Evolutionary conservation across 2,888 invertebrate species (phyloP), one percentile per base, ranked within the genome.

Genomic region (Palloptera scutellata): DNA sequence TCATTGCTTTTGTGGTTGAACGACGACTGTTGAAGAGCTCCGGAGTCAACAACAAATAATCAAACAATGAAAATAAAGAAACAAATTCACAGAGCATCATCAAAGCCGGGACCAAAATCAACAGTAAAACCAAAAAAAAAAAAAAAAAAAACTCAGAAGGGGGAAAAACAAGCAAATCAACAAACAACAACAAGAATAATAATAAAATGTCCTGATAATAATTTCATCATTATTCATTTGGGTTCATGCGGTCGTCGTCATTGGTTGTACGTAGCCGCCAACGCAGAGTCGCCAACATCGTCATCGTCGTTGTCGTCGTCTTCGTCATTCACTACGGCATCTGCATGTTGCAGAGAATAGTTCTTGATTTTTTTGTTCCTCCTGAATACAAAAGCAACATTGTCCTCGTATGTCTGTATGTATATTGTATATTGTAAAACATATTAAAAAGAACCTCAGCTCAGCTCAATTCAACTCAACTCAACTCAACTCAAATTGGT

Each of bases 211-310:
- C 15, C 48, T 8, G 48, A 48, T 48, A 48, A 48, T 48, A 48
- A 48, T 48, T 48, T 48, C 48, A 48, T 48, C 48, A 48, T 48
- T 48, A 48, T 48, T 48, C 48, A 48, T 48, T 48, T 48, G n/a
- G 48, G 11, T 13, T 15, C n/a, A 30, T 30, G 30, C 30, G 30
- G 15, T 15, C n/a, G 48, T 48, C n/a, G 13, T 2, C 10, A 4
- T 15, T 8, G 48, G 48, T 15, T 9, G 48, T 13, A 13, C 48
- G 12, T 48, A 13, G 13, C 48, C 13, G 13, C 15, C 48, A 13
- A 3, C 10, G 48, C 48, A 30, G 2, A 30, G 30, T 30, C 30
- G 30, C 30, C 30, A 30, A 30, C 30, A 6, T 6, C 48, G 1
- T 48, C 48, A 11, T 48, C 48, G 12, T 48, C 48, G n/a, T 48